A percentile compares a stretch with the other conserved stretches of the same genome.
These are phyloP conservation scores for Amphimallon solstitiale DNA, from an alignment of 2,888 invertebrate species.

Conservation along the genomic window DNA sequence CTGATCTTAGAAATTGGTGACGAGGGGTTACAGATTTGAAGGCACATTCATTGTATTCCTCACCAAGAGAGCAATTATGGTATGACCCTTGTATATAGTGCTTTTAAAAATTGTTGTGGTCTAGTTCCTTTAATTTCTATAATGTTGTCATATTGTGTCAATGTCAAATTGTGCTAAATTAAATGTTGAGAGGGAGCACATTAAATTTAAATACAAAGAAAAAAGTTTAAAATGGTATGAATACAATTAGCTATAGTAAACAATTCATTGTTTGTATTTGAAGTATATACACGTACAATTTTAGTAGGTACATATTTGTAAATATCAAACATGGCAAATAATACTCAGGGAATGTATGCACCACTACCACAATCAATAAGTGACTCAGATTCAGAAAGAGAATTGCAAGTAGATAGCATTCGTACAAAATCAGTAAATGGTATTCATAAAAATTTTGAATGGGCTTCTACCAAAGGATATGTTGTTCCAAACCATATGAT, in stretches of 20 bases:
- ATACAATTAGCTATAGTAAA: conserved; percentile 1
- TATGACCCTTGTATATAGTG: too few species aligned
- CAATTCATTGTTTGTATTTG: background rate
- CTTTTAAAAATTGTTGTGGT: too few species aligned
- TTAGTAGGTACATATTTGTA: background rate
- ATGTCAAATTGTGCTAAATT: too few species aligned
- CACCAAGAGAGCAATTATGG: too few species aligned
- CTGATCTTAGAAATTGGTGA: too few species aligned
- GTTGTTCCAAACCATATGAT: conserved; percentile 47
- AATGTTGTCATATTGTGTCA: too few species aligned
- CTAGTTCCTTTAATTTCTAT: too few species aligned
- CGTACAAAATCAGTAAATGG: conserved; percentile 46
- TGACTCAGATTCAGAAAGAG: conserved; percentile 83
- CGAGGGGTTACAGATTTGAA: too few species aligned
- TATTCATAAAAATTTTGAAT: conserved; percentile 41
- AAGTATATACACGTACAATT: background rate
- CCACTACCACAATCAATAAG: conserved; percentile 81
- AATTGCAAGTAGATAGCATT: conserved; percentile 62
- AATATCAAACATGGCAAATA: conserved; percentile 51
- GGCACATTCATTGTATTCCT: too few species aligned
- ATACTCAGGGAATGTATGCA: conserved; percentile 72
- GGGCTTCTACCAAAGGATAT: conserved; percentile 44
- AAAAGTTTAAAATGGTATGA: background rate
- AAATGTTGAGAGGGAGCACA: too few species aligned
- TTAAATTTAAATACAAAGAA: background rate